These are phyloP conservation scores for Enteromius radiatus DNA, from an alignment of 2,797 vertebrate species.

Conservation along the genomic window DNA sequence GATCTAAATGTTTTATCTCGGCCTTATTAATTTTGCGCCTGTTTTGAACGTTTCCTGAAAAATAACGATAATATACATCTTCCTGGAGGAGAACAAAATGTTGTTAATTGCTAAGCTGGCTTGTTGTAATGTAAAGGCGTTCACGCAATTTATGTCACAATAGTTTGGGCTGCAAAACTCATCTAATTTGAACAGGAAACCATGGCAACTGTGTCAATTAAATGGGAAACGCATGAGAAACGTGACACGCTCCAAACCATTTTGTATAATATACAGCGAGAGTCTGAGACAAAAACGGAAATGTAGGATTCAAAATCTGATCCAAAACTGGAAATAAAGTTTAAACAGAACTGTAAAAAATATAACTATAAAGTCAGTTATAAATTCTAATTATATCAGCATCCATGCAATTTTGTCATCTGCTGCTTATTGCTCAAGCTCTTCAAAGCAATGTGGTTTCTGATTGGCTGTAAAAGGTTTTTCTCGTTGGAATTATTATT, in stretches of 20 bases:
- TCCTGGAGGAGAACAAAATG: background rate
- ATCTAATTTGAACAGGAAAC: background rate
- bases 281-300: background rate
- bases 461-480: background rate
- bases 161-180: conserved; percentile 6
- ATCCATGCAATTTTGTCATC: background rate
- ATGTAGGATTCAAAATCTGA: background rate
- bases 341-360: background rate
- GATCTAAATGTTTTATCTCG: conserved; percentile 21
- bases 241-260: background rate
- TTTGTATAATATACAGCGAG: background rate
- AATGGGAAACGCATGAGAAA: background rate
- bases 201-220: conserved; percentile 20
- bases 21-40: background rate
- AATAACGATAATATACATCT: conserved; percentile 1
- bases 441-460: background rate
- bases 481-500: background rate
- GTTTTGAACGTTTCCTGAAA: background rate
- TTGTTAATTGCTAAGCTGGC: conserved; percentile 16
- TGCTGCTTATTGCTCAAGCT: background rate
- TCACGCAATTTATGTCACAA: background rate
- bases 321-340: background rate
- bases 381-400: background rate
- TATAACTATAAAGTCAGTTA: background rate
- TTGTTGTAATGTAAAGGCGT: background rate